Base-by-base conservation (phyloP, 2,113 vertebrate species). In the Perca fluviatilis region DNA sequence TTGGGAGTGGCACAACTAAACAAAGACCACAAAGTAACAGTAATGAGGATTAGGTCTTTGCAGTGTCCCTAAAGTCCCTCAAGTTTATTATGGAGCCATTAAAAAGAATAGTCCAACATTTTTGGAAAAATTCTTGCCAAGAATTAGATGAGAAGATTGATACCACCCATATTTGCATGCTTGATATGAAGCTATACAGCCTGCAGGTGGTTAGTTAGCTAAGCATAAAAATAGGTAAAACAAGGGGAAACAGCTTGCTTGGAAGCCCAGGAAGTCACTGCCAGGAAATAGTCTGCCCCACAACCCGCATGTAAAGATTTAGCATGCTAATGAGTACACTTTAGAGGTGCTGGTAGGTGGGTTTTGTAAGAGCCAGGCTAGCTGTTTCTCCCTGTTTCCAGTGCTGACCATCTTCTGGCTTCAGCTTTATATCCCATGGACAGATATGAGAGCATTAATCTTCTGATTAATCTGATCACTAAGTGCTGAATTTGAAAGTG, bases 381-480 rank as follows among this genome's bases (percentile, higher is more conserved):
- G n/a, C n/a, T n/a, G n/a, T n/a, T n/a, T n/a, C n/a, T n/a, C n/a
- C n/a, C n/a, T n/a, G n/a, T 76, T 27, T 19, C 33, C 13, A n/a
- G n/a, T 47, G n/a, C 49, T 15, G 43, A 53, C 8, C 13, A 30
- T 47, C n/a, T 23, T 53, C 12, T 53, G 8, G n/a, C 56, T 68
- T 56, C n/a, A 61, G n/a, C 7, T 47, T 46, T 40, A 19, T 50
- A 49, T 50, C 57, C 49, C 51, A 43, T 36, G 16, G 21, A 60
- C 43, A 66, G 30, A 54, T 14, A 70, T 70, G 13, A 70, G 30
- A 60, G 12, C n/a, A 36, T 75, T 10, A 30, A 15, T 21, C 54
- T 33, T n/a, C 25, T 47, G 36, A 88, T 77, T 14, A 21, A 85
- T 85, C n/a, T 75, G 58, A 82, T 77, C 80, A 71, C 70, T 50